These are phyloP conservation scores for Dynastes maya DNA, from an alignment of 2,888 invertebrate species.

Conservation along the genomic window DNA sequence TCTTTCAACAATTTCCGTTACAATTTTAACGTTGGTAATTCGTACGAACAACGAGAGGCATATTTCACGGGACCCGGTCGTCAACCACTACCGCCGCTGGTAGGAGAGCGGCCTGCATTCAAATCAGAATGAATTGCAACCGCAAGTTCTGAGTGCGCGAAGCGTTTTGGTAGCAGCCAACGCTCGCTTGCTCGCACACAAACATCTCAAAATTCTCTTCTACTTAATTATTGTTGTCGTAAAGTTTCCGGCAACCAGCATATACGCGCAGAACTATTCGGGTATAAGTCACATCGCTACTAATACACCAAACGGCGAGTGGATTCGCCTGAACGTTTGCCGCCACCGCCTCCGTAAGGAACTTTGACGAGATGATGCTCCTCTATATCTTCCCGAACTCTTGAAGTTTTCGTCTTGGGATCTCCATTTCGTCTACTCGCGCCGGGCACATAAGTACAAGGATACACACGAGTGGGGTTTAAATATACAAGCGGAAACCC, in stretches of 20 bases:
- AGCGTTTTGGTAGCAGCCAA: constrained; percentile 49
- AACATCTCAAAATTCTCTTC: constrained; percentile 62
- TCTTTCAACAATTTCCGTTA: constrained; percentile 40
- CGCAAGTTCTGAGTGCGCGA: constrained; percentile 58
- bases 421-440: constrained; percentile 30
- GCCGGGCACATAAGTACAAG: neutral
- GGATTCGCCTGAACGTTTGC: neutral
- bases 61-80: constrained; percentile 36
- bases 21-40: constrained; percentile 37
- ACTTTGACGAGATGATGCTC: constrained; percentile 54
- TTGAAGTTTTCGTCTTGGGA: constrained; percentile 59
- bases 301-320: neutral
- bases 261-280: constrained; percentile 61
- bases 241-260: constrained; percentile 61
- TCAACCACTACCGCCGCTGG: constrained; percentile 23
- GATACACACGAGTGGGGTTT: constrained; percentile 41
- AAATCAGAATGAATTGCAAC: constrained; percentile 59
- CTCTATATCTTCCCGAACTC: constrained; percentile 22
- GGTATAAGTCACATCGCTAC: constrained; percentile 55
- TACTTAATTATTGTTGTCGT: constrained; percentile 65
- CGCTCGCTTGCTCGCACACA: constrained; percentile 50
- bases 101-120: constrained; percentile 46
- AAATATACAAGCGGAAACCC: constrained; percentile 57
- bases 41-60: constrained; percentile 25
- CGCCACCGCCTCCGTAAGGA: constrained; percentile 15